Base-by-base conservation (phyloP, 2,113 vertebrate species). In the Onychostoma macrolepis region DNA sequence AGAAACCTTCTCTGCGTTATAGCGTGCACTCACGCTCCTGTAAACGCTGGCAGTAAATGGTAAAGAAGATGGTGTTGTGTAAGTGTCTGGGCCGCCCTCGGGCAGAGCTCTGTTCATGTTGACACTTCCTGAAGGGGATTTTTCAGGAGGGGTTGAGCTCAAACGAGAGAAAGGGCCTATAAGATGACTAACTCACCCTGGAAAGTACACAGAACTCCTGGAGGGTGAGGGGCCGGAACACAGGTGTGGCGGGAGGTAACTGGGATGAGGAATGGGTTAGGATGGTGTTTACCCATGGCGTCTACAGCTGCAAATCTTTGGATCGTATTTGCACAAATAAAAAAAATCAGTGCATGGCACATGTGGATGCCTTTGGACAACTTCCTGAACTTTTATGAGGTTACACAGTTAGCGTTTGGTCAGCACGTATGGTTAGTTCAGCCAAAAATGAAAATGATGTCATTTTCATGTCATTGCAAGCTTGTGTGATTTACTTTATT, bases 151-250 rank as follows among this genome's bases (percentile, higher is more conserved):
- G 85, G 75, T 43, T 83, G 63, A 75, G 79, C 72, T 41, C 72
- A 45, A 78, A 28, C 26, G 26, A 30, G 82, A 80, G 41, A 86
- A 77, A 75, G n/a, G 1, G 45, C 48, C 67, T 65, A 17, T 28
- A n/a, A 61, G 63, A 84, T 89, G 88, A 90, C 81, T 90, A 87
- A 90, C 65, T 69, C 77, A 8, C 38, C 63, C 69, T 85, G 90
- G 90, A 90, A 88, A 90, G 90, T 87, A 90, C 85, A 75, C 43
- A 56, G 58, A 13, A 1, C 41, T 84, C 43, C 30, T 56, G 56
- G 71, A 84, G 58, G 43, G 28, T 74, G 33, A 28, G 86, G 50
- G 80, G 69, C 24, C 45, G 56, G 53, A 63, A n/a, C 82, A 69
- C 80, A 86, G 88, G 88, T 88, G 85, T 85, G 80, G 86, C 82